Conservation (phyloP, 2,888 invertebrate species). For the Chalcis sispes region DNA sequence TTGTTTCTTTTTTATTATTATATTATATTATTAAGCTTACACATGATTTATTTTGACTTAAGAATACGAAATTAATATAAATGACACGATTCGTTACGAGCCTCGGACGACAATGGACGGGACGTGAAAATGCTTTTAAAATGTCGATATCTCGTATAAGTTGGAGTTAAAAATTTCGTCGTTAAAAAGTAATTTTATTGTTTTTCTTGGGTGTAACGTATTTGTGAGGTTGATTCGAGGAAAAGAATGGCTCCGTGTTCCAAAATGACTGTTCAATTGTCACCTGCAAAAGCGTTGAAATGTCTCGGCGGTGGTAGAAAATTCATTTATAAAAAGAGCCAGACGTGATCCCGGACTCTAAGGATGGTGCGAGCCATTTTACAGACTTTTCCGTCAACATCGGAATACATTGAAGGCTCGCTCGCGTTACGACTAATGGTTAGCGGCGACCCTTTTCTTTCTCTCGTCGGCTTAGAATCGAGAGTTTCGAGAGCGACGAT, state of each 20-base stretch:
- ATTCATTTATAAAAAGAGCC: conserved; percentile 70
- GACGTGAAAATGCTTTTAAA: conserved; percentile 51
- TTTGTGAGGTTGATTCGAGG: conserved; percentile 6
- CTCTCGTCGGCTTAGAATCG: conserved; percentile 54
- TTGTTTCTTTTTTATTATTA: too few relatives aligned
- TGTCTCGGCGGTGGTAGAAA: conserved; percentile 65
- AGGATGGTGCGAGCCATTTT: conserved; percentile 67
- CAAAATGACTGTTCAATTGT: conserved; percentile 72
- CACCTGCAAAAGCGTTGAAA: conserved; percentile 70
- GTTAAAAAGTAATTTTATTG: neutral
- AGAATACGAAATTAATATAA: conserved; percentile 7
- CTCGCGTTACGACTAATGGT: conserved; percentile 65
- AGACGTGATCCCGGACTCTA: conserved; percentile 21
- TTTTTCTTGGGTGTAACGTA: conserved; percentile 4
- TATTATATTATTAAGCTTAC: conserved; percentile 40
- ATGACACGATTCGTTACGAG: conserved; percentile 43
- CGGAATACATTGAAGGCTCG: conserved; percentile 66
- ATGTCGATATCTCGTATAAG: neutral
- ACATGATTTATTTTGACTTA: conserved; percentile 42
- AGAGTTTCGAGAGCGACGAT: conserved; percentile 54
- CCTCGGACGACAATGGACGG: conserved; percentile 6
- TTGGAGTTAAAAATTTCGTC: neutral
- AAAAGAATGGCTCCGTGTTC: conserved; percentile 26
- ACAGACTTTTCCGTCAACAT: conserved; percentile 73
- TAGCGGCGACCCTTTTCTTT: conserved; percentile 52